These are phyloP conservation scores for Tenthredo mesomela DNA, from an alignment of 2,888 invertebrate species.

Conservation along the genomic window DNA sequence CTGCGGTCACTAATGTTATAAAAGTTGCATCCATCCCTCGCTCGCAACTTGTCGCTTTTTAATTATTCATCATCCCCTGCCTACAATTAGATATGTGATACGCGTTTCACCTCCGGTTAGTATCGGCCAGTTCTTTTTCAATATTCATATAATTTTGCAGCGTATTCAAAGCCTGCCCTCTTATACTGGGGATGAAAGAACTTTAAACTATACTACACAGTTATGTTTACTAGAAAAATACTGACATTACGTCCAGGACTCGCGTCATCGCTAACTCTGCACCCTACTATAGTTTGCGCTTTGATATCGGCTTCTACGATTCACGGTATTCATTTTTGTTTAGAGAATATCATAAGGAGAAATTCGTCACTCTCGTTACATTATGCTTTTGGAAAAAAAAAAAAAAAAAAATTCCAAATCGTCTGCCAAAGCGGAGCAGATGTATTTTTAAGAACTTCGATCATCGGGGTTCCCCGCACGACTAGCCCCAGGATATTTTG, in stretches of 20 bases:
- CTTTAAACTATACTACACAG: not conserved
- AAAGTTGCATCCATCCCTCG: conserved; percentile 36
- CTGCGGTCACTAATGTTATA: conserved; percentile 33
- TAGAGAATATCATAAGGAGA: not conserved
- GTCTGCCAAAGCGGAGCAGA: not conserved
- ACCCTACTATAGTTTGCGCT: not conserved
- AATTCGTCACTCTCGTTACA: not conserved
- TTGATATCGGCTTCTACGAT: not conserved
- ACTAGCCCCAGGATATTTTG: conserved; percentile 35
- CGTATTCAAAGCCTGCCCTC: not conserved
- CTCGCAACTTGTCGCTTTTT: conserved; percentile 31
- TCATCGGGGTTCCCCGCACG: not conserved
- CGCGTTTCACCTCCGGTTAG: not conserved
- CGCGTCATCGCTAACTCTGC: not conserved
- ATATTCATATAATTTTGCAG: conserved; percentile 10
- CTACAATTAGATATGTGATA: conserved; percentile 17
- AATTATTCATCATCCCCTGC: conserved; percentile 33
- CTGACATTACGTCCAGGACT: not conserved
- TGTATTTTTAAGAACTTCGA: conserved; percentile 14
- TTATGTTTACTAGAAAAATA: not conserved
- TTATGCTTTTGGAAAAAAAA: not conserved
- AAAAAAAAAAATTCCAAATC: not conserved
- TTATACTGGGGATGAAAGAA: not conserved
- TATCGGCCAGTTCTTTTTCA: not conserved
- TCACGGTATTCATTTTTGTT: not conserved